Conservation (phyloP, 2,888 invertebrate genomes). For the Drosophila leonis region DNA sequence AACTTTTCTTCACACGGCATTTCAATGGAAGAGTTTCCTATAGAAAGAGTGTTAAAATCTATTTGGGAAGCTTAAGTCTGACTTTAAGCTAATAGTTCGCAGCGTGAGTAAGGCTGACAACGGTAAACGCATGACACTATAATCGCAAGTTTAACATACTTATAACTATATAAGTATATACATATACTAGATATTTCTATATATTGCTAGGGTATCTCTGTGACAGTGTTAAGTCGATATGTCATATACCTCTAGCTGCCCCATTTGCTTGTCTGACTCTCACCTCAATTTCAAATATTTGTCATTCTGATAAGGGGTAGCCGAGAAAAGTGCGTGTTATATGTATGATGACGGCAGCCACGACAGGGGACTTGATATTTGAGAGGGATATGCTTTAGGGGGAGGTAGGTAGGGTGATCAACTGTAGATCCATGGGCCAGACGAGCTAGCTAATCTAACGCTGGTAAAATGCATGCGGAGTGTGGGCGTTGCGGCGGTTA, state of each 20-base stretch:
- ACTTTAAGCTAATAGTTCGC: background rate
- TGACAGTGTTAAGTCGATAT: conserved; percentile 16
- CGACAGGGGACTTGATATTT: conserved; percentile 18
- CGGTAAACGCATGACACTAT: background rate
- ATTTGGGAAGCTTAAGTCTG: background rate
- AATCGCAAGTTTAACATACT: background rate
- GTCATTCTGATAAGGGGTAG: conserved; percentile 65
- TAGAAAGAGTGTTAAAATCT: background rate
- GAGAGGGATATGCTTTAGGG: background rate
- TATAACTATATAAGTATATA: background rate
- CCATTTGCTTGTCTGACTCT: conserved; percentile 31
- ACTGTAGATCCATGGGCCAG: conserved; percentile 2
- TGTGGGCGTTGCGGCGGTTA: background rate
- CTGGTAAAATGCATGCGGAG: conserved; percentile 47
- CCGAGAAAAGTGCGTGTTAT: conserved; percentile 57
- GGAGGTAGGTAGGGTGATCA: conserved; percentile 6
- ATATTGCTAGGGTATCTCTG: conserved; percentile 16
- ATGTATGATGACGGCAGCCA: conserved; percentile 21
- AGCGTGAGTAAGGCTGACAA: background rate
- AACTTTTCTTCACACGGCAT: too few species aligned
- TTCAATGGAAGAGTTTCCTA: background rate
- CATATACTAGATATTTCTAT: background rate
- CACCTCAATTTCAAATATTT: conserved; percentile 74
- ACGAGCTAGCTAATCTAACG: conserved; percentile 45
- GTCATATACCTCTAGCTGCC: conserved; percentile 14